Conservation (phyloP, 1,140 invertebrate genomes). For the Drosophila repleta region DNA sequence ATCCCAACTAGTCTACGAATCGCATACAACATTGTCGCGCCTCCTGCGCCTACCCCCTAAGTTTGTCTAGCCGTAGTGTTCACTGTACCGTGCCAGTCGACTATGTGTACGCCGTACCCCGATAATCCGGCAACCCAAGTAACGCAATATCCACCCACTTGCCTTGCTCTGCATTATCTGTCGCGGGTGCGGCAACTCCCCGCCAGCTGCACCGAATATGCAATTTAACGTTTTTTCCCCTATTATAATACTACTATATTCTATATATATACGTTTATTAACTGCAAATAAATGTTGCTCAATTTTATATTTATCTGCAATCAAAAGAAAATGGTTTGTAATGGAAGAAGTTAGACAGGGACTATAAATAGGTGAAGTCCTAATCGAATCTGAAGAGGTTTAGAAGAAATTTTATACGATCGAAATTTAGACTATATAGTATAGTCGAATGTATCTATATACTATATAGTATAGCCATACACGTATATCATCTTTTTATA, state of each 20-base stretch:
- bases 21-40: neutral
- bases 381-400: no score
- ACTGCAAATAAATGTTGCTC: slow-evolving; percentile 24
- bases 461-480: no score
- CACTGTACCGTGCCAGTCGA: slow-evolving; percentile 18
- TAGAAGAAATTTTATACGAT: no score
- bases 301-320: slow-evolving; percentile 27
- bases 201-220: neutral
- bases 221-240: slow-evolving; percentile 4
- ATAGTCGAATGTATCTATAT: no score
- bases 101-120: neutral
- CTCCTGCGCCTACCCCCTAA: slow-evolving; percentile 13
- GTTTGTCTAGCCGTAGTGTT: slow-evolving; percentile 36
- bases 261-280: slow-evolving; percentile 3
- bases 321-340: no score
- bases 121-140: neutral
- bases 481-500: neutral
- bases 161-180: neutral
- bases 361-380: no score
- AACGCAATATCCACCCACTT: slow-evolving; percentile 15
- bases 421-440: no score
- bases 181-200: no score
- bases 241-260: no score
- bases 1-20: neutral
- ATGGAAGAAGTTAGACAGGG: no score